phyloP scores from a whole-genome alignment of 1,140 invertebrate species.

The Ostrea denselamellosa region DNA sequence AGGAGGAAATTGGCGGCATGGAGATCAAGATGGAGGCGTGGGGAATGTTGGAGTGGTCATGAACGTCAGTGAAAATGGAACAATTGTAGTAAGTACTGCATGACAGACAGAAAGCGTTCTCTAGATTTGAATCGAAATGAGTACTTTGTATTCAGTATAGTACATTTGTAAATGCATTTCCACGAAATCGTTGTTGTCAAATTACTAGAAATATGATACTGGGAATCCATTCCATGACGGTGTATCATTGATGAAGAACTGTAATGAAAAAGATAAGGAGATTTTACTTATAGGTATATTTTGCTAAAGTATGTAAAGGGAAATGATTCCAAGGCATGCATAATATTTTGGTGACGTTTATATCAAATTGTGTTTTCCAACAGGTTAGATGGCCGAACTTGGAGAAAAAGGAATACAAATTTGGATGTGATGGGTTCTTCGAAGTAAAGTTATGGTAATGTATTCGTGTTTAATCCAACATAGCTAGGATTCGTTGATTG shows the following conservation, averaged over 20 bases:
- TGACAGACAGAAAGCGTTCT: not conserved
- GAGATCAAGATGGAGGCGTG: constrained; percentile 24
- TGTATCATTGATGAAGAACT: not conserved
- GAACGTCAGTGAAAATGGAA: not conserved
- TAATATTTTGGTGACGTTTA: not conserved
- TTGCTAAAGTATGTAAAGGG: not conserved
- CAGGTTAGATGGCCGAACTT: constrained; percentile 35
- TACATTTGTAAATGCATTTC: not conserved
- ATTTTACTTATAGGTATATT: no score
- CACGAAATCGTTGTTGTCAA: not conserved
- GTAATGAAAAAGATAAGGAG: not conserved
- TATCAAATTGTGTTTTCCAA: not conserved
- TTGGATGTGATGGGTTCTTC: constrained; percentile 24
- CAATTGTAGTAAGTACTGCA: not conserved
- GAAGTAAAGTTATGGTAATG: constrained; percentile 35
- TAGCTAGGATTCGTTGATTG: no score
- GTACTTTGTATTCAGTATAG: no score
- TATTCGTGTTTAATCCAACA: no score
- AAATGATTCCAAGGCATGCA: no score
- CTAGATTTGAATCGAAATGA: not conserved
- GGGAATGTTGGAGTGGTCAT: constrained; percentile 25
- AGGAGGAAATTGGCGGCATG: constrained; percentile 35
- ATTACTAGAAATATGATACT: not conserved
- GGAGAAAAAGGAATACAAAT: not conserved
- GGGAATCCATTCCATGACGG: no score